Base-by-base conservation (phyloP, 1,140 invertebrate genomes). In the Atta cephalotes region DNA sequence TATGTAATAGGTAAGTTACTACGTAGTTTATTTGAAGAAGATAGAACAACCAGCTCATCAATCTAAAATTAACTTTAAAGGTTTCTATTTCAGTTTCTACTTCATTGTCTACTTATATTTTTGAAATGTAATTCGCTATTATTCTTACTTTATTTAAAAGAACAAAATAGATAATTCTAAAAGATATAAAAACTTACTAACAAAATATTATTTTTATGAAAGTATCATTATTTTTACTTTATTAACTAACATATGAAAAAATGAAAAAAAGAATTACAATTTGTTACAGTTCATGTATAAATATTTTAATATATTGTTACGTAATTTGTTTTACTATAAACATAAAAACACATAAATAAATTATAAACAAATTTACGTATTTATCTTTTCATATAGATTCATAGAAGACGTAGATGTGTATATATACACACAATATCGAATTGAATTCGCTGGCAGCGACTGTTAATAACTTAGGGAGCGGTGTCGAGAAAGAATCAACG, bases 401-500 rank as follows among this genome's bases (percentile, higher is more conserved):
- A 21, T 14, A 14, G 65, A 79, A 51, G n/a, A 16, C 25, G 45
- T 62, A 49, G 21, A 25, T 35, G n/a, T 39, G 25, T 68, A 25
- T 31, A 62, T 0, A 76, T 39, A 9, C 25, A 58, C 14, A 62
- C 5, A 53, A 35, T 85, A 56, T 87, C 81, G 90, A 91, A 91
- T 91, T 91, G 90, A 91, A 91, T 89, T 91, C 90, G 90, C 81
- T 79, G 45, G 89, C 89, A 91, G 89, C 87, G 78, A 76, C 68
- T 82, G 76, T 49, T 82, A 78, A 72, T 82, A 65, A 89, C 74
- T 86, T 84, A 92, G 89, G 93, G 93, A 95, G 93, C 94, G 94
- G 92, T 94, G 93, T 93, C 94, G 91, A 94, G 94, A 95, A 94
- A 92, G 92, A 92, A 94, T 89, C 72, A 66, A 91, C 90, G 93